Percentiles rank a stretch among this genome's conserved stretches.
Conservation (phyloP, 1,140 invertebrate genomes). For the Megalonaias nervosa region DNA sequence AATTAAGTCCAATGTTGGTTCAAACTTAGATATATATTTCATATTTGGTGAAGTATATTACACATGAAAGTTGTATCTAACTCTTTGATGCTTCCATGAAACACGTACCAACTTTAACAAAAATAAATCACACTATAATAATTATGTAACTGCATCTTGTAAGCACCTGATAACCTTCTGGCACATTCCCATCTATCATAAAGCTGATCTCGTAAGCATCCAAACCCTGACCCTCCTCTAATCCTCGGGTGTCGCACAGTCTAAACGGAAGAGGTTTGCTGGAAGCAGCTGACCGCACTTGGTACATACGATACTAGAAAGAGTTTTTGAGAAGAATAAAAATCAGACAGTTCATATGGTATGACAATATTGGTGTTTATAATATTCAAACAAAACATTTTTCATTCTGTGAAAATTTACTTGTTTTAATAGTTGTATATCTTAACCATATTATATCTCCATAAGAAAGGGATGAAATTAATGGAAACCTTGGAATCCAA, state of each 20-base stretch:
- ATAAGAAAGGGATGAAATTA: too few species aligned
- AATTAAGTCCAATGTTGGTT: too few species aligned
- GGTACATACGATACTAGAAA: slow-evolving; percentile 30
- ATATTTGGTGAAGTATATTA: background rate
- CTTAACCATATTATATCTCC: too few species aligned
- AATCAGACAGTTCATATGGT: too few species aligned
- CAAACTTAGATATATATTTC: background rate
- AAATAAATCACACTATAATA: background rate
- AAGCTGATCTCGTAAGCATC: slow-evolving; percentile 10
- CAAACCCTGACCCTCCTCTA: slow-evolving; percentile 31
- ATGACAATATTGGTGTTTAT: too few species aligned
- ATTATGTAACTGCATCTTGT: background rate
- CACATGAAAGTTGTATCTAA: background rate
- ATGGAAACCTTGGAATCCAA: too few species aligned
- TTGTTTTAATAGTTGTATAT: too few species aligned
- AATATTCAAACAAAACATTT: too few species aligned
- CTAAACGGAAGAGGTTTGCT: slow-evolving; percentile 32
- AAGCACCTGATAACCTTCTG: slow-evolving; percentile 9
- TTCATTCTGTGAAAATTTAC: too few species aligned
- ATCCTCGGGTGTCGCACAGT: slow-evolving; percentile 36
- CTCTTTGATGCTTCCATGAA: background rate
- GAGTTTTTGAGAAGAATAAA: too few species aligned
- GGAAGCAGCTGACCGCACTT: slow-evolving; percentile 10
- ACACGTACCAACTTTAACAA: background rate
- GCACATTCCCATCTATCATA: slow-evolving; percentile 9